Conservation (phyloP, 2,888 invertebrate species). For the Cantharis lateralis region DNA sequence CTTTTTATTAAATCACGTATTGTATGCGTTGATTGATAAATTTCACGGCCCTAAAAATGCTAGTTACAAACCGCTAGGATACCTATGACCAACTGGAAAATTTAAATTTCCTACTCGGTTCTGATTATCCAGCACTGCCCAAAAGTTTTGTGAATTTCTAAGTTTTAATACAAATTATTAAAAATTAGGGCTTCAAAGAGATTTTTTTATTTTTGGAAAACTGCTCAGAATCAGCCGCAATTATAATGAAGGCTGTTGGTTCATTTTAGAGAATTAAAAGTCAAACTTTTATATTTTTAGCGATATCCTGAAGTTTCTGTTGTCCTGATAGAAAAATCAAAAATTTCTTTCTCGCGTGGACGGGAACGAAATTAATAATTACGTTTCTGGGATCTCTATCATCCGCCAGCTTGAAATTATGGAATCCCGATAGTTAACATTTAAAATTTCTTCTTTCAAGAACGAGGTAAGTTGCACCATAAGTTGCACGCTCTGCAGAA, state of each 20-base stretch:
- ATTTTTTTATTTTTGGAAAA: no score
- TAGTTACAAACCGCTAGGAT: neutral
- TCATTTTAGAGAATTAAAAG: neutral
- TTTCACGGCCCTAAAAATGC: neutral
- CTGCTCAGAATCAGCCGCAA: neutral
- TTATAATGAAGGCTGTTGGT: neutral
- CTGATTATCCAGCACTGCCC: neutral
- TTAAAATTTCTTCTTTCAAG: neutral
- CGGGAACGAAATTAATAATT: neutral
- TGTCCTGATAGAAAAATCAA: neutral
- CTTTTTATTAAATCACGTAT: neutral
- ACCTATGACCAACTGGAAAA: neutral
- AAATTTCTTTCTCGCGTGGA: neutral
- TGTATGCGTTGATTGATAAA: neutral
- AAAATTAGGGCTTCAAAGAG: no score
- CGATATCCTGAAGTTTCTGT: neutral
- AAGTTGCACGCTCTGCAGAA: no score
- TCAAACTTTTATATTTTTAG: neutral
- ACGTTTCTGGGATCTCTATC: neutral
- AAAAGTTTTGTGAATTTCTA: neutral
- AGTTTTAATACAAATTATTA: no score
- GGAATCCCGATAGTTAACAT: neutral
- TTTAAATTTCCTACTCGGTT: neutral
- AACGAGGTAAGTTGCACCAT: neutral
- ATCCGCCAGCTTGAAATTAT: neutral